Conservation (phyloP, 1,140 invertebrate species). For the Ditylenchus dipsaci region DNA sequence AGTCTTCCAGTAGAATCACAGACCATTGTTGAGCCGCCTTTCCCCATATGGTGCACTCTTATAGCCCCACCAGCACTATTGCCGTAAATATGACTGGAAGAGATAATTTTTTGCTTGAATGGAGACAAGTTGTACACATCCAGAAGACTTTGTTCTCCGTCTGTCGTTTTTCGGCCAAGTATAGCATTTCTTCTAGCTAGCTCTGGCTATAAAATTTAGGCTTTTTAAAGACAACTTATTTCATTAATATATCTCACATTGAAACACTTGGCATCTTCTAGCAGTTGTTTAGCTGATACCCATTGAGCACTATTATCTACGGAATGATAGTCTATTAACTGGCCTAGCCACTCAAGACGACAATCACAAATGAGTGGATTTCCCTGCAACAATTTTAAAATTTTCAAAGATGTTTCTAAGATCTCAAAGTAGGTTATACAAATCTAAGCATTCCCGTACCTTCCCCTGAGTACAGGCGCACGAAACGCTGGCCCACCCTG, state of each 20-base stretch:
- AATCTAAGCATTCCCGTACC: no score
- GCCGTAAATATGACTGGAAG: background rate
- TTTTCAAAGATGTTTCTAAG: no score
- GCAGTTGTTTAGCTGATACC: slow-evolving; percentile 4
- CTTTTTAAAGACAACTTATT: background rate
- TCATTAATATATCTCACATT: background rate
- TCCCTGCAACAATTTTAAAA: slow-evolving; percentile 23
- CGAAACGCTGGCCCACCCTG: no score
- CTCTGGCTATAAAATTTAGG: background rate
- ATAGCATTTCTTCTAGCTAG: background rate
- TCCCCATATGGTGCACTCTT: background rate
- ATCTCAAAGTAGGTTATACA: no score
- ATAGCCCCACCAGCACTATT: background rate
- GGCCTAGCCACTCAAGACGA: slow-evolving; percentile 33
- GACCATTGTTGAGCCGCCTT: background rate
- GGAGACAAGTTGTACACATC: background rate
- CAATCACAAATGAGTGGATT: slow-evolving; percentile 42
- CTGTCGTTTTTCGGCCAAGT: background rate
- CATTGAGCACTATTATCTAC: slow-evolving; percentile 21
- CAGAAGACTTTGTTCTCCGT: background rate
- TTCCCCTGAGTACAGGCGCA: no score
- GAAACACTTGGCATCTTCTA: slow-evolving; percentile 6
- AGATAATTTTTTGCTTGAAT: background rate
- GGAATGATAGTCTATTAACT: slow-evolving; percentile 32
- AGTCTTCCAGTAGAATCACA: background rate